These are phyloP conservation scores for Agelaius tricolor DNA, from an alignment of 2,113 vertebrate genomes.

Conservation along the genomic window DNA sequence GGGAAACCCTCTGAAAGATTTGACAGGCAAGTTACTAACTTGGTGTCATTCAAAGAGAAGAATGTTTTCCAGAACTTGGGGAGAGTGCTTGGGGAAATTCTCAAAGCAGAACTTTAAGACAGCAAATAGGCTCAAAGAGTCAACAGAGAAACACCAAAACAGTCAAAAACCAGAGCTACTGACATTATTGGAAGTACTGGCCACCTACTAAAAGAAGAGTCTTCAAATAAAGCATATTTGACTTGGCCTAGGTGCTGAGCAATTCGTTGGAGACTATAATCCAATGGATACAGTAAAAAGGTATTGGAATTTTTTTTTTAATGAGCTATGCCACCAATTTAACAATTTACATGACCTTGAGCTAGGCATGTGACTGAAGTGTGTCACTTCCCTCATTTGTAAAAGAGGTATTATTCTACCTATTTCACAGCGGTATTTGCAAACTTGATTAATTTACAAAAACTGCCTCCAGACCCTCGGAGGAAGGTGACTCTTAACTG, in stretches of 20 bases:
- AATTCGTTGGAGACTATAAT: neutral
- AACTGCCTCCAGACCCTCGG: slow-evolving; percentile 22
- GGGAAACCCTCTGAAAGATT: neutral
- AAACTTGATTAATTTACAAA: slow-evolving; percentile 45
- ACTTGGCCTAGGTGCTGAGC: neutral
- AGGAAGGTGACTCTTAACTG: slow-evolving; percentile 49
- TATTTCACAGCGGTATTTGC: neutral
- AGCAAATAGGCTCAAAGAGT: neutral
- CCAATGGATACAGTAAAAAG: neutral
- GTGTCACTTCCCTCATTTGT: neutral
- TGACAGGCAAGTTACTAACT: neutral
- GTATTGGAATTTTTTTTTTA: neutral
- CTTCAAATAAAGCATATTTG: neutral
- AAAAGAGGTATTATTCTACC: neutral
- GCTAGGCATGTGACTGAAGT: neutral
- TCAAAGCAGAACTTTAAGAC: neutral
- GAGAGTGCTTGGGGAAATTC: neutral
- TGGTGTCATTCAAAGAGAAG: neutral
- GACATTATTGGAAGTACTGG: neutral
- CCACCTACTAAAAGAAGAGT: neutral
- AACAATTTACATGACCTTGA: neutral
- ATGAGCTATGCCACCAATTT: neutral
- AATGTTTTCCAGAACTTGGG: neutral
- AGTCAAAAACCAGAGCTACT: neutral
- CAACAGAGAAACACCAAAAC: neutral